phyloP scores from a whole-genome alignment of 2,888 invertebrate species.

The Ferrisia virgata region DNA sequence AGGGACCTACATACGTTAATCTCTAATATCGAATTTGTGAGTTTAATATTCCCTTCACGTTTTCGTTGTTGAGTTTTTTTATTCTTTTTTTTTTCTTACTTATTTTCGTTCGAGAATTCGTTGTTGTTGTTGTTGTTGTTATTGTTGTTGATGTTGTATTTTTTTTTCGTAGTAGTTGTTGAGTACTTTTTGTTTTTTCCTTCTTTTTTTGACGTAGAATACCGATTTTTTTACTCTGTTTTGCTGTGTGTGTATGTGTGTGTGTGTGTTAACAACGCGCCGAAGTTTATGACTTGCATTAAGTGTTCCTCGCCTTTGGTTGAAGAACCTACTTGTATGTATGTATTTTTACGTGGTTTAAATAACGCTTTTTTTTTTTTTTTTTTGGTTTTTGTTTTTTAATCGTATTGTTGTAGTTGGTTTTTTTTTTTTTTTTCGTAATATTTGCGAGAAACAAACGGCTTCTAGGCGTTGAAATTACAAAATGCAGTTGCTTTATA shows the following conservation, averaged over 20 bases:
- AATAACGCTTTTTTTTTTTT: background rate
- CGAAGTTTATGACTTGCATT: background rate
- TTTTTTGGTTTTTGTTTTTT: background rate
- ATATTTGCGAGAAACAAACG: background rate
- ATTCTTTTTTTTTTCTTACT: constrained; percentile 54
- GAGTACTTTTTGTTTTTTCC: constrained; percentile 33
- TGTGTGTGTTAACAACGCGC: constrained; percentile 10
- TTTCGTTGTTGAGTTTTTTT: constrained; percentile 49
- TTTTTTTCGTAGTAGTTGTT: constrained; percentile 43
- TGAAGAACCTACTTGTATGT: background rate
- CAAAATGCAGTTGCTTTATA: background rate
- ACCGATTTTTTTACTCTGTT: background rate
- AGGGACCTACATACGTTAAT: constrained; percentile 91
- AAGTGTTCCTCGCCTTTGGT: background rate
- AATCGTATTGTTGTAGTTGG: background rate
- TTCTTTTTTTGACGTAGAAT: constrained; percentile 39
- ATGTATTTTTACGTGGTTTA: background rate
- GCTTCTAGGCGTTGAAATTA: background rate
- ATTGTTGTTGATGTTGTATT: constrained; percentile 47
- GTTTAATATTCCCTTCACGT: constrained; percentile 48
- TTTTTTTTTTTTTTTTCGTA: background rate
- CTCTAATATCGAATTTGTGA: constrained; percentile 62
- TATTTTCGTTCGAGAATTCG: constrained; percentile 27
- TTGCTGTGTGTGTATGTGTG: no score
- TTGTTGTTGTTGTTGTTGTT: constrained; percentile 53